Percentiles rank a stretch among this genome's conserved stretches.
phyloP scores from a whole-genome alignment of 2,113 vertebrate species.

The Ammodytes dubius region DNA sequence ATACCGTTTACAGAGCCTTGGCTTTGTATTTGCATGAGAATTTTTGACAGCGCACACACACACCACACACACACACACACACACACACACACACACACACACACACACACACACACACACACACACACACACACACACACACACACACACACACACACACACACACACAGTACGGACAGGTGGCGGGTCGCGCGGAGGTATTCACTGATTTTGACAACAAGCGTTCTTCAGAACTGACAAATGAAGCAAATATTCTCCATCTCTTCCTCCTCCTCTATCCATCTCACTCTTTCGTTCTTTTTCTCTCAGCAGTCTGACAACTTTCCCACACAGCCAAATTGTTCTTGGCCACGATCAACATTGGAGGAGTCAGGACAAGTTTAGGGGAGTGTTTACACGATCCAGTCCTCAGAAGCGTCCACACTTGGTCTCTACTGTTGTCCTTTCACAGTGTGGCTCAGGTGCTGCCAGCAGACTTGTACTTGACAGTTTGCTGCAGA shows the following conservation, averaged over 20 bases:
- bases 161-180: no score
- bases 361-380: constrained; percentile 42
- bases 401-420: constrained; percentile 24
- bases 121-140: no score
- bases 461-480: constrained; percentile 24
- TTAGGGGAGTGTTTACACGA: constrained; percentile 36
- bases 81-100: no score
- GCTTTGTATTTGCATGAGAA: no score
- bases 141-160: no score
- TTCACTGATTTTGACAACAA: no score
- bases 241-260: constrained; percentile 15
- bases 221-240: constrained; percentile 13
- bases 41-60: no score
- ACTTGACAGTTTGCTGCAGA: constrained; percentile 33
- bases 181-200: no score
- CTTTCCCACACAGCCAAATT: constrained; percentile 52
- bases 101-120: no score
- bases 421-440: constrained; percentile 9
- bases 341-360: constrained; percentile 51
- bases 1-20: no score
- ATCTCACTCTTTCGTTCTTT: constrained; percentile 14
- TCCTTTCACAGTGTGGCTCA: constrained; percentile 24
- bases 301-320: constrained; percentile 51
- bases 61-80: no score
- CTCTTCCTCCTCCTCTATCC: constrained; percentile 1